These are phyloP conservation scores for Netelia inedita DNA, from an alignment of 2,888 invertebrate species.

Conservation along the genomic window DNA sequence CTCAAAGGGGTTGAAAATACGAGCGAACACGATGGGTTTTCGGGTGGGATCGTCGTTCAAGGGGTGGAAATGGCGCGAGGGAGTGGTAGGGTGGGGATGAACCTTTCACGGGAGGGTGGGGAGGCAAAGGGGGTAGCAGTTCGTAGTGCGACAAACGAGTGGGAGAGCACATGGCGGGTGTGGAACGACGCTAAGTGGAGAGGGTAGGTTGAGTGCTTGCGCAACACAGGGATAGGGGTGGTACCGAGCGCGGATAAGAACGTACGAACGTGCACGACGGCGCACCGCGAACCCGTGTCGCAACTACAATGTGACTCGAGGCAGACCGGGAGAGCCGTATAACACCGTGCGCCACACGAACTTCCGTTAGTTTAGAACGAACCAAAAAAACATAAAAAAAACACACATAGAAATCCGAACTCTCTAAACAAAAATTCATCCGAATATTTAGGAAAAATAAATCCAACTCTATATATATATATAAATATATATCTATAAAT, in stretches of 20 bases:
- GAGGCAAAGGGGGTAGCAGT: constrained; percentile 3
- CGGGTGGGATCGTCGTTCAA: constrained; percentile 36
- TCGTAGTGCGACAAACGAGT: constrained; percentile 29
- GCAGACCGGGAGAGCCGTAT: constrained; percentile 75
- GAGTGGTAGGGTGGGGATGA: constrained; percentile 41
- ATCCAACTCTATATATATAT: neutral
- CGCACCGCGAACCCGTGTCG: constrained; percentile 77
- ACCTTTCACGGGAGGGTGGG: constrained; percentile 21
- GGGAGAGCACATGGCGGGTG: constrained; percentile 55
- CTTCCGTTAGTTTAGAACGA: constrained; percentile 71
- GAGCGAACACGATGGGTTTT: constrained; percentile 59
- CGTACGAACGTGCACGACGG: constrained; percentile 75
- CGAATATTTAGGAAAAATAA: constrained; percentile 33
- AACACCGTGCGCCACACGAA: constrained; percentile 67
- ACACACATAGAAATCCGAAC: neutral
- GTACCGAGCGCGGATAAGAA: constrained; percentile 70
- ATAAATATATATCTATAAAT: constrained; percentile 19
- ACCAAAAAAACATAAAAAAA: constrained; percentile 31
- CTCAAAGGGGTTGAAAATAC: constrained; percentile 36
- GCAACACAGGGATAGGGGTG: constrained; percentile 68
- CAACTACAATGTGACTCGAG: constrained; percentile 81
- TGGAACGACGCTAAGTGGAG: constrained; percentile 33
- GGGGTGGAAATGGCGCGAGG: constrained; percentile 62
- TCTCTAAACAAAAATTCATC: constrained; percentile 28
- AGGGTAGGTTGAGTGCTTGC: constrained; percentile 45